These are phyloP conservation scores for Paelopatides confundens DNA, from an alignment of 53 echinoderm and acorn worm genomes.

Conservation along the genomic window DNA sequence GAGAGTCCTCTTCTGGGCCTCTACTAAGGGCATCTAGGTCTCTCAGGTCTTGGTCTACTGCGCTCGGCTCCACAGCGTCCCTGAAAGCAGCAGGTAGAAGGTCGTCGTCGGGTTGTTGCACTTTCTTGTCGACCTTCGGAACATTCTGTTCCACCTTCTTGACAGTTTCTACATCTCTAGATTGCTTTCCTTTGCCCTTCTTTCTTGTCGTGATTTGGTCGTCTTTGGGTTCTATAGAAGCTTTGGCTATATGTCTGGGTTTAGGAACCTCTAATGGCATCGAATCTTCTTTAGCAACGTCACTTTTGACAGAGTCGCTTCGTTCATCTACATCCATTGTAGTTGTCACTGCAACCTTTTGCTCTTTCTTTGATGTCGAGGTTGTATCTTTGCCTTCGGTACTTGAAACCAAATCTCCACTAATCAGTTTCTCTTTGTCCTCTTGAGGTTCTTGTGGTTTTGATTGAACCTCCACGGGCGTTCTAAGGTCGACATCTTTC, in stretches of 20 bases:
- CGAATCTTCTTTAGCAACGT: constrained; percentile 26
- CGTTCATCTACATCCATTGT: constrained; percentile 9
- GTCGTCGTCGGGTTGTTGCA: background rate
- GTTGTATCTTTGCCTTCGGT: constrained; percentile 1
- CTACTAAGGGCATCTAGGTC: background rate
- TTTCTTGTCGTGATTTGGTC: background rate
- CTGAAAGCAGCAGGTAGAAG: constrained; percentile 79
- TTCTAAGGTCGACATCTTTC: background rate
- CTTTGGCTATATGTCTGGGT: background rate
- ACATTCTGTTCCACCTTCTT: background rate
- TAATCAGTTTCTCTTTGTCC: constrained; percentile 19
- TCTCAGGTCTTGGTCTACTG: constrained; percentile 35
- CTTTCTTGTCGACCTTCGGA: background rate
- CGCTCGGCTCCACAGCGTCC: constrained; percentile 55
- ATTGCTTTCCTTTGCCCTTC: background rate
- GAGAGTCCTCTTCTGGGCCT: background rate
- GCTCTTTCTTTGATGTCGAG: background rate
- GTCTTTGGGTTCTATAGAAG: background rate
- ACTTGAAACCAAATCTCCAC: constrained; percentile 6
- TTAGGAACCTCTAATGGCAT: background rate
- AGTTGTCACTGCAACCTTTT: constrained; percentile 6
- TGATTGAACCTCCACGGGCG: no score
- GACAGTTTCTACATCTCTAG: background rate
- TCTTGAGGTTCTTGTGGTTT: constrained; percentile 1
- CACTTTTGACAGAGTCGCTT: constrained; percentile 21